Conservation (phyloP, 2,797 vertebrate species). For the Limnodromus scolopaceus region DNA sequence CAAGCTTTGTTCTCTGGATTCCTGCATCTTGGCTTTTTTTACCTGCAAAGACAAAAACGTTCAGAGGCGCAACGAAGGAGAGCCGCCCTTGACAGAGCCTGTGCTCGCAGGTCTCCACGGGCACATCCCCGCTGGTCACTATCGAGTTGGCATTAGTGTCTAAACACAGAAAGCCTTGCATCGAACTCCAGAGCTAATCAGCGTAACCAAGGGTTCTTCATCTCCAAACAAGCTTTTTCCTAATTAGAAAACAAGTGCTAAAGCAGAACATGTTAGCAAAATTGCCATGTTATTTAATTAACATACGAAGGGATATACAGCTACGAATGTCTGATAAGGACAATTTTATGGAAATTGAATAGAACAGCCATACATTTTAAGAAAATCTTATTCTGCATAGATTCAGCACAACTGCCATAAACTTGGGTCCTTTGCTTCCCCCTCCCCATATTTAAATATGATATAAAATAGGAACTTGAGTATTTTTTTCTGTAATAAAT, state of each 20-base stretch:
- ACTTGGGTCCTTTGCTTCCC: accelerated
- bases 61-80: neutral
- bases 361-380: neutral
- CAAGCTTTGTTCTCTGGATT: conserved; percentile 82
- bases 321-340: neutral
- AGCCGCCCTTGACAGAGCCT: neutral
- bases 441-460: accelerated
- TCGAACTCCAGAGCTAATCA: neutral
- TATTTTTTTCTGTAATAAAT: neutral
- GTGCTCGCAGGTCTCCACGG: accelerated
- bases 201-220: neutral
- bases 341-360: neutral
- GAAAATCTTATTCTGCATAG: neutral
- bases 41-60: conserved; percentile 78
- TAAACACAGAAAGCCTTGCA: neutral
- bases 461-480: neutral
- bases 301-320: neutral
- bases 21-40: conserved; percentile 92
- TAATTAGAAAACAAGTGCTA: neutral
- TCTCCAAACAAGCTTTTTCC: neutral
- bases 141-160: neutral
- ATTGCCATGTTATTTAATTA: neutral
- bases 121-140: neutral
- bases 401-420: neutral
- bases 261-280: neutral